These are phyloP conservation scores for Euthynnus affinis DNA, from an alignment of 2,797 vertebrate genomes.

Conservation along the genomic window DNA sequence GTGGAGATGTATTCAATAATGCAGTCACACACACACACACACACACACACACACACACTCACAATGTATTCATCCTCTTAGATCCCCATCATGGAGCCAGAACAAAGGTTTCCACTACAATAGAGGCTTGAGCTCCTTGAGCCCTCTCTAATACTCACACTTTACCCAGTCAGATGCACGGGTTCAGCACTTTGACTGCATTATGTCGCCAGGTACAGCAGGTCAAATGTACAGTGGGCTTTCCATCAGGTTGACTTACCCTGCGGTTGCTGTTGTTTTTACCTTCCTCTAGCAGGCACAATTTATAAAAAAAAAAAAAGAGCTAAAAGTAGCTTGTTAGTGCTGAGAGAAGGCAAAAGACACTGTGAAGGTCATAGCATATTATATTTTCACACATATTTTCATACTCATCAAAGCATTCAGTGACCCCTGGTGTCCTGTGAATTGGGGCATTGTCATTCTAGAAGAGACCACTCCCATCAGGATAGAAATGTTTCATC, in stretches of 20 bases:
- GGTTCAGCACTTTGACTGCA: conserved; percentile 23
- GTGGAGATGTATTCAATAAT: conserved; percentile 69
- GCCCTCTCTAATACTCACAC: conserved; percentile 36
- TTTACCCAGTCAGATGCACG: conserved; percentile 12
- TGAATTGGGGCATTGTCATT: too few species aligned
- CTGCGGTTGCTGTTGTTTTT: background rate
- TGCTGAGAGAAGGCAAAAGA: background rate
- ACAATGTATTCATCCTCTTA: conserved; percentile 25
- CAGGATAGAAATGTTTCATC: too few species aligned
- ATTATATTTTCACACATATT: too few species aligned
- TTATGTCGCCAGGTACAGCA: conserved; percentile 2
- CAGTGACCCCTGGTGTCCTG: too few species aligned
- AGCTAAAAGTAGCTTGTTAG: background rate
- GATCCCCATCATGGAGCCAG: conserved; percentile 57
- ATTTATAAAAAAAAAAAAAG: background rate
- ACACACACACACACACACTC: conserved; percentile 3
- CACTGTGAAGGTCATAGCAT: too few species aligned
- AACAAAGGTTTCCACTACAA: conserved; percentile 72
- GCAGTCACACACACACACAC: conserved; percentile 33
- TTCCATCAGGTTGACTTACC: background rate
- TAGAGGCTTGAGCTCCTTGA: conserved; percentile 36
- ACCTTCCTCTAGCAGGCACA: background rate
- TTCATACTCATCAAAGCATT: too few species aligned
- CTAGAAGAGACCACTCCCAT: too few species aligned
- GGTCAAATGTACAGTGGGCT: background rate